Base-by-base conservation (phyloP, 2,797 vertebrate species). In the Borostomias antarcticus region DNA sequence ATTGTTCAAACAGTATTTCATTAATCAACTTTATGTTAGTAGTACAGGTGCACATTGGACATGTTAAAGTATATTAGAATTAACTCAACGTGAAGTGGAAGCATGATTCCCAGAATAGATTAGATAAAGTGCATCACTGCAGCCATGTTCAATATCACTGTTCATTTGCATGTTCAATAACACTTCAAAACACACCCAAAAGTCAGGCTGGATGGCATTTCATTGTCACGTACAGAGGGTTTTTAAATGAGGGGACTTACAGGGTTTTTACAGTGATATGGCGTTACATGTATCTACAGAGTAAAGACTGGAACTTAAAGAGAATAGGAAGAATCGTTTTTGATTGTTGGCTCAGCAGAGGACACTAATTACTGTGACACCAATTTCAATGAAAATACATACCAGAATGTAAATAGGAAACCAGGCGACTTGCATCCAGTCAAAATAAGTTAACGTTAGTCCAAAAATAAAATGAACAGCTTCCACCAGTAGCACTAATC, bases 1-100 rank as follows among this genome's bases (percentile, higher is more conserved):
- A 28, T 30, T 53, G 23, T 52, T 33, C 32, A 28, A 53, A 15
- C 56, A 63, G 48, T 33, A 40, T 30, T n/a, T 51, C 21, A 43
- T 40, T 58, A 47, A 62, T 51, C 45, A 66, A 51, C 25, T 61
- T 28, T 17, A 50, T 50, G 52, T 72, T 66, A 66, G 69, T 69
- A 64, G 58, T 67, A 59, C 9, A 21, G 32, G 29, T 51, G 47
- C 45, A 69, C 66, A 59, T 58, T 60, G 61, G 19, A 58, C 51
- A 61, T 57, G 48, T 47, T n/a, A 40, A 50, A 32, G 30, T 28
- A 56, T 32, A 30, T 52, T 43, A 53, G 61, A 21, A 54, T n/a
- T 43, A 19, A 60, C 21, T 11, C n/a, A n/a, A n/a, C 21, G 26
- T 13, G 26, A 26, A 17, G n/a, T 5, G 15, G n/a, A 58, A 40